phyloP scores from a whole-genome alignment of 2,888 invertebrate genomes.

The Augiades crinisus region DNA sequence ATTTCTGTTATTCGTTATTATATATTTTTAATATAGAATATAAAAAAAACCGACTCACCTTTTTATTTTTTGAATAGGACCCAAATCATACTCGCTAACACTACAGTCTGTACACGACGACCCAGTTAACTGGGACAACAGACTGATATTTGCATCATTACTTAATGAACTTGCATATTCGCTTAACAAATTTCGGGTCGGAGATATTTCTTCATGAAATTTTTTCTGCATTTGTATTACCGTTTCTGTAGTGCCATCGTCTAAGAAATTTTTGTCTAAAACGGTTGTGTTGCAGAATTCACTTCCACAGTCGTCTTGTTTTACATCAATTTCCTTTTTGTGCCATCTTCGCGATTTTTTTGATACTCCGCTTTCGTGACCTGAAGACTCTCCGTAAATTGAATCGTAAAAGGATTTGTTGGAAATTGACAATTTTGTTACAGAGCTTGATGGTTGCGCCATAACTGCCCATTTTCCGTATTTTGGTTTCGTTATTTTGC shows the following conservation, averaged over 20 bases:
- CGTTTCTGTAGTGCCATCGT: conserved; percentile 7
- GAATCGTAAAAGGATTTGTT: conserved; percentile 74
- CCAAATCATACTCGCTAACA: not conserved
- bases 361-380: conserved; percentile 36
- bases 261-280: conserved; percentile 1
- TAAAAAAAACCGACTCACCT: not conserved
- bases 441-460: conserved; percentile 63
- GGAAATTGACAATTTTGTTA: conserved; percentile 69
- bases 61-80: not conserved
- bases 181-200: not conserved
- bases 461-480: conserved; percentile 45
- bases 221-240: conserved; percentile 10
- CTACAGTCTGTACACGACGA: conserved; percentile 11
- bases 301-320: not conserved
- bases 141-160: not conserved
- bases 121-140: not conserved
- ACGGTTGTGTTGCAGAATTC: not conserved
- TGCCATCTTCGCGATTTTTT: conserved; percentile 37
- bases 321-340: conserved; percentile 32
- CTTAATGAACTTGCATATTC: not conserved
- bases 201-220: not conserved
- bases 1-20: too few relatives aligned
- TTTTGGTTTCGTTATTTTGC: conserved; percentile 56
- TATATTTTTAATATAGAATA: not conserved
- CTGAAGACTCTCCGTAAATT: conserved; percentile 57